Conservation (phyloP, 2,888 invertebrate genomes). For the Liodrosophila aerea region DNA sequence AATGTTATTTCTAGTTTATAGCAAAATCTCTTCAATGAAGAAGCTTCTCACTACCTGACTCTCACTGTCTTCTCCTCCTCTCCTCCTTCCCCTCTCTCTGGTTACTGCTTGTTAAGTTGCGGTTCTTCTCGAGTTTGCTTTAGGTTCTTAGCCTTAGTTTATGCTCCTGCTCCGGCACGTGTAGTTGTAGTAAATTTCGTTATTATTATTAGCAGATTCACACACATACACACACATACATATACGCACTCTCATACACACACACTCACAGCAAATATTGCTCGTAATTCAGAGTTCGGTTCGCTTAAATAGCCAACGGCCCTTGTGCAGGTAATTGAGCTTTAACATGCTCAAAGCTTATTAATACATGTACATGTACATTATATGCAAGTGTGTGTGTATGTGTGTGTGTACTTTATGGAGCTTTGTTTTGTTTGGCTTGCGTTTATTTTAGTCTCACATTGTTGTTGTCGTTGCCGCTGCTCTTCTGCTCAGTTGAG, state of each 20-base stretch:
- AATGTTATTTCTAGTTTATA: no score
- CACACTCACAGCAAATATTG: not conserved
- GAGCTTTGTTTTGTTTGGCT: slow-evolving; percentile 42
- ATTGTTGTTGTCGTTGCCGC: slow-evolving; percentile 16
- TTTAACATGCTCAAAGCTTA: slow-evolving; percentile 65
- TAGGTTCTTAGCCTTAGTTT: not conserved
- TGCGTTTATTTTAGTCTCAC: slow-evolving; percentile 41
- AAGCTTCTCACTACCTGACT: no score
- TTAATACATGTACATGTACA: slow-evolving; percentile 47
- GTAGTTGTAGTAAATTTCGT: slow-evolving; percentile 27
- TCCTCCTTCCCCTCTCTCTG: no score
- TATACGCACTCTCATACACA: no score
- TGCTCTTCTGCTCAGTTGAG: slow-evolving; percentile 37
- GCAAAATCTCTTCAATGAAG: no score
- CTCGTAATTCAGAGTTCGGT: slow-evolving; percentile 29
- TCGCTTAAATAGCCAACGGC: slow-evolving; percentile 47
- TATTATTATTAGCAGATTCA: slow-evolving; percentile 24
- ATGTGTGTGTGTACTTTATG: slow-evolving; percentile 23
- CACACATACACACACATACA: slow-evolving; percentile 8
- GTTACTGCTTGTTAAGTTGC: slow-evolving; percentile 1
- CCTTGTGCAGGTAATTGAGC: slow-evolving; percentile 60
- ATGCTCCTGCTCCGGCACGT: slow-evolving; percentile 12
- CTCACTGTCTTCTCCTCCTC: no score
- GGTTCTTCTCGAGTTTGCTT: slow-evolving; percentile 5
- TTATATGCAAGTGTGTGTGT: slow-evolving; percentile 15